Evolutionary conservation across 2,113 vertebrate genomes (phyloP), one percentile per base, ranked within the genome.

Genomic region (Tilapia sparmanii): DNA sequence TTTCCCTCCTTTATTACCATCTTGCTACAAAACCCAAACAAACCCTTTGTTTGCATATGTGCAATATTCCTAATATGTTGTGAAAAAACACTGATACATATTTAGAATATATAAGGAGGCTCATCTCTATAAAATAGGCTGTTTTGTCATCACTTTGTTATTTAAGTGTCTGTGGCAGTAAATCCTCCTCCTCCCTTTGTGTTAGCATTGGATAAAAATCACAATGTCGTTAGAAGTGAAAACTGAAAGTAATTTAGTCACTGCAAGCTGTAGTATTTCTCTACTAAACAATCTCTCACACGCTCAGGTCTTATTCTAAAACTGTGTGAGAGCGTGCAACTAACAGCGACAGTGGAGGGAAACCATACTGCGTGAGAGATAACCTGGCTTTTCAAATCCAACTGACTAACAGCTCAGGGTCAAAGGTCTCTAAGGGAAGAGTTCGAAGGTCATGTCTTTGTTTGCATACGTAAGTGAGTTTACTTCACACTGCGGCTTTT

Each of bases 361-460:
- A 76, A 76, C 22, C 35, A 11, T 4, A 6, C 85, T 13, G 33
- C 7, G 0, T 12, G 24, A 80, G 59, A 86, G 85, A 91, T 83
- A 87, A 87, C 57, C 55, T 80, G 1, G 76, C 59, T 38, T 18
- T 61, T 81, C 13, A 85, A 78, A 82, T 85, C 82, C 78, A 40
- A 5, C 76, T 80, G 84, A 73, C 59, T 47, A 81, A 90, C 89
- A 35, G 84, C 78, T 81, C 52, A 1, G 24, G 80, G 82, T 91
- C 84, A 94, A 52, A 85, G 68, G 86, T 81, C 82, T 35, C 26
- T 11, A 50, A 29, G 16, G 5, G n/a, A 13, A 55, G 31, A 88
- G 91, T 82, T 90, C 71, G 8, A 82, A 90, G 90, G 84, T 92
- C 88, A 81, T 9, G 35, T 53, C 85, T 93, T 86, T 80, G 76